Conservation (phyloP, 2,797 vertebrate species). For the Helicolenus hilgendorfi region DNA sequence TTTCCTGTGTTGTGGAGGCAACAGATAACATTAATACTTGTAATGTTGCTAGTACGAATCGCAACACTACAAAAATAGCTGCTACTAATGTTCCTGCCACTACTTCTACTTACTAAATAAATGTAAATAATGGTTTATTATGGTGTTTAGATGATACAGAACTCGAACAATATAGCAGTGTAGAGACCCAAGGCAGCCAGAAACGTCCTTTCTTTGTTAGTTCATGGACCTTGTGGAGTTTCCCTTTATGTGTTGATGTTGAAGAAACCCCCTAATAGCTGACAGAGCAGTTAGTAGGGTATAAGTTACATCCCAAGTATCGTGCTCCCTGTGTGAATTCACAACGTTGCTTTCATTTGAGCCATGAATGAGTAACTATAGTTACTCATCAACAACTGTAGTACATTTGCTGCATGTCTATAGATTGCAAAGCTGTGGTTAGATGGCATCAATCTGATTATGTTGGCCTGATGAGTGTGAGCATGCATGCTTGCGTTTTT, state of each 20-base stretch:
- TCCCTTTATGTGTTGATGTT: not conserved
- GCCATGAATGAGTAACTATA: not conserved
- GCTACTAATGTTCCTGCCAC: not conserved
- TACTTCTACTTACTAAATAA: not conserved
- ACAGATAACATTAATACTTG: not conserved
- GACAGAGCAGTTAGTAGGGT: not conserved
- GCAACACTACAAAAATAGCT: not conserved
- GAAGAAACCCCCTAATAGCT: not conserved
- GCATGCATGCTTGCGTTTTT: not conserved
- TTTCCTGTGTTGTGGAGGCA: conserved; percentile 24
- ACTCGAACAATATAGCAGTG: not conserved
- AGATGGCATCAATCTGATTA: not conserved
- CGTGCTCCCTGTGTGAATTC: not conserved
- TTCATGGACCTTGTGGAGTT: not conserved
- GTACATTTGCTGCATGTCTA: not conserved
- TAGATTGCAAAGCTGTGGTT: not conserved
- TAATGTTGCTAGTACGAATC: not conserved
- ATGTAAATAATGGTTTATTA: not conserved
- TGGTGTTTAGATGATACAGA: not conserved
- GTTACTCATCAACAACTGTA: too few species aligned
- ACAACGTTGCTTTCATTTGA: not conserved
- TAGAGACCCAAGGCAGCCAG: not conserved
- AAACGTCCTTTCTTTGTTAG: not conserved
- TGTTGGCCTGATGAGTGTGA: not conserved
- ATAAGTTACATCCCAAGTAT: not conserved